Evolutionary conservation across 2,113 vertebrate genomes (phyloP).

Genomic region (Passerina amoena): DNA sequence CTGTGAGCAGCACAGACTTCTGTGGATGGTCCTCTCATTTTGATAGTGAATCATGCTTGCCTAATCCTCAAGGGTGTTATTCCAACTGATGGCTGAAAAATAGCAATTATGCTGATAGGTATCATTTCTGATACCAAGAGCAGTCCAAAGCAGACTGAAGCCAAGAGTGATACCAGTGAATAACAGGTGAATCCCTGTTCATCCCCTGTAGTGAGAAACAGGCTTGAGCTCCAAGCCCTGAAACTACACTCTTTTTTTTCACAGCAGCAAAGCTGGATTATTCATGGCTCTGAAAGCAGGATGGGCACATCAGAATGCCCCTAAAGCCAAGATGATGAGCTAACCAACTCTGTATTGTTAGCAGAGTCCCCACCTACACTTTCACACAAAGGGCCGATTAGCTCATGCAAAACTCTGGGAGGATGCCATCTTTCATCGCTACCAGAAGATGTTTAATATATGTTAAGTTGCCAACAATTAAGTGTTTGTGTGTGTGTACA

Average conservation of each 20-base stretch:
- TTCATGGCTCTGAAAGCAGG: conserved; percentile 44
- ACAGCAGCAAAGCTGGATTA: conserved; percentile 17
- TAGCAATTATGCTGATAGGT: conserved; percentile 6
- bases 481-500: not conserved
- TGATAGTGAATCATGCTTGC: not conserved
- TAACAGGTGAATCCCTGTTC: not conserved
- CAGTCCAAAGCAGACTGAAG: not conserved
- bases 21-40: not conserved
- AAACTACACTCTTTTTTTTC: conserved; percentile 31
- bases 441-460: conserved; percentile 26
- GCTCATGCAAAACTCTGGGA: conserved; percentile 62
- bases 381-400: conserved; percentile 57
- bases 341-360: conserved; percentile 46
- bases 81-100: not conserved
- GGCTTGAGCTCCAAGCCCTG: conserved; percentile 43
- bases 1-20: not conserved
- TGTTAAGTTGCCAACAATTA: conserved; percentile 14
- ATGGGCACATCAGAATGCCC: conserved; percentile 49
- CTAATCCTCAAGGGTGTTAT: not conserved
- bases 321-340: conserved; percentile 59
- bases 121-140: not conserved
- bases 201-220: not conserved
- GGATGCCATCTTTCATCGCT: conserved; percentile 56
- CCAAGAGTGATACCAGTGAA: conserved; percentile 10
- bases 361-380: conserved; percentile 58